Base-by-base conservation (phyloP, 2,797 vertebrate species). In the Xyrichtys novacula region DNA sequence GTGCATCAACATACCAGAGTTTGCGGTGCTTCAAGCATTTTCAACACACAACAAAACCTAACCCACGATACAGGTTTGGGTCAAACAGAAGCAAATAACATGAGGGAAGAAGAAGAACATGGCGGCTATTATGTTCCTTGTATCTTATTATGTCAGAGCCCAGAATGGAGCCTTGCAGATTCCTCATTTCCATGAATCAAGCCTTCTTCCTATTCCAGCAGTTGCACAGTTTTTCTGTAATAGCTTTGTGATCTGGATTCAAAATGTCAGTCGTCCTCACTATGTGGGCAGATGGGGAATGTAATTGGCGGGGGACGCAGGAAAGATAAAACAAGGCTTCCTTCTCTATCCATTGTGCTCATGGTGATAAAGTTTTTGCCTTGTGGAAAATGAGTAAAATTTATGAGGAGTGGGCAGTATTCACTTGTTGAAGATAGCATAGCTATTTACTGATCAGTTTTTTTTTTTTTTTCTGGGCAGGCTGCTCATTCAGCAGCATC, bases 171-270 rank as follows among this genome's bases (percentile, higher is more conserved):
- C 23, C 26, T 29, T 66, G 19, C 50, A 54, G 58, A 54, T 14
- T 15, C n/a, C 22, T 26, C 36, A 0, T 50, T 61, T 62, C 72
- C 22, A 44, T 62, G 40, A 75, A 55, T 66, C 23, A 28, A 60
- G 49, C 19, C 22, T 58, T 43, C 59, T 65, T 67, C 23, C 26
- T 19, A 55, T 71, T 38, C 63, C 57, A 64, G 74, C 75, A 56
- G 63, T 56, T 0, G 6, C 55, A 39, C 50, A 20, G 16, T 68
- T 73, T 67, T 48, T 17, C 60, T 71, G 59, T 65, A 54, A 82
- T 80, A 16, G 17, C 48, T 20, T 62, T 69, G 22, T 52, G 52
- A 68, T 83, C 58, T 74, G 46, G 65, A 81, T 67, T 78, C 66
- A 50, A 46, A 58, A 66, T 57, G 59, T 79, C 47, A 49, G 22